Evolutionary conservation across 2,113 vertebrate species (phyloP).

Genomic region (Galemys pyrenaicus): DNA sequence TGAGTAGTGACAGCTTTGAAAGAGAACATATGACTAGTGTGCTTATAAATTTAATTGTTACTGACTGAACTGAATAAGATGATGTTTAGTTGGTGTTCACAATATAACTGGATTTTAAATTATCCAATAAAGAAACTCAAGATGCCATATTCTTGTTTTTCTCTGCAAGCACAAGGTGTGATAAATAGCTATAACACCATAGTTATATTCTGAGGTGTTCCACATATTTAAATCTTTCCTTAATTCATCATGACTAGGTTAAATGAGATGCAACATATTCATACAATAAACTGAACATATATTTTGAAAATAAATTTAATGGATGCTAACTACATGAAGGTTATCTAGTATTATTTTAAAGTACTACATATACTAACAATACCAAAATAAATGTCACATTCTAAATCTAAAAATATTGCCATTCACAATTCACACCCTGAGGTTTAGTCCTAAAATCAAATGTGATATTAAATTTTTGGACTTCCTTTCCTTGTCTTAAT

Average conservation of each 20-base stretch:
- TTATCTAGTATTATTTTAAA: neutral
- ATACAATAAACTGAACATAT: neutral
- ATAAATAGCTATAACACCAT: constrained; percentile 5
- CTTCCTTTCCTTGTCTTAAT: neutral
- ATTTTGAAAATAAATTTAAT: neutral
- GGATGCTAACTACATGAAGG: neutral
- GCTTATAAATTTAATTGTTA: constrained; percentile 44
- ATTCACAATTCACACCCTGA: neutral
- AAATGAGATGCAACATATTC: neutral
- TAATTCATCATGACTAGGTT: neutral
- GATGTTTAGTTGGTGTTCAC: constrained; percentile 7
- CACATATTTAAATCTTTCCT: constrained; percentile 41
- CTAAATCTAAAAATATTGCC: neutral
- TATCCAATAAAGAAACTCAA: constrained; percentile 42
- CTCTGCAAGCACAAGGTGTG: constrained; percentile 11
- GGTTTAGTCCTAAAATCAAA: constrained; percentile 2
- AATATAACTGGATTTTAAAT: constrained; percentile 47
- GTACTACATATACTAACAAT: neutral
- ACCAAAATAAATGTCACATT: neutral
- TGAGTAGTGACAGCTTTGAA: constrained; percentile 8
- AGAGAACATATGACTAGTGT: constrained; percentile 31
- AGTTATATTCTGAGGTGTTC: constrained; percentile 20
- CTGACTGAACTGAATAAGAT: constrained; percentile 50
- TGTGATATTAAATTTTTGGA: neutral
- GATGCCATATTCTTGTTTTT: constrained; percentile 27